Evolutionary conservation across 2,113 vertebrate genomes (phyloP).

Genomic region (Myxocyprinus asiaticus): DNA sequence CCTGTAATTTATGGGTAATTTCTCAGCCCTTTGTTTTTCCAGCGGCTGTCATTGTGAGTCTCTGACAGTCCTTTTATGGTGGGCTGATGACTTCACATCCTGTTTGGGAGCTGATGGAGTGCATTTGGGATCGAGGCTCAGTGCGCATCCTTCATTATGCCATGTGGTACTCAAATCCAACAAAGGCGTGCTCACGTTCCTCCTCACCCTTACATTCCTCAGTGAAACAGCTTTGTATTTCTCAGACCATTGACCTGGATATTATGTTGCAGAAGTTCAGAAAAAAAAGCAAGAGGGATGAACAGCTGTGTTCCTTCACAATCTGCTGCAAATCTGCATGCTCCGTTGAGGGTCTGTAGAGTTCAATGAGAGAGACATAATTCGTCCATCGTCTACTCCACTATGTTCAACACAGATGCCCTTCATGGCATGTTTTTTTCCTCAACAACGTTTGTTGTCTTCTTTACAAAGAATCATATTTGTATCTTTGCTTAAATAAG

Average conservation of each 20-base stretch:
- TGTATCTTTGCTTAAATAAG: slow-evolving; percentile 75
- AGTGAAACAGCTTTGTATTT: slow-evolving; percentile 71
- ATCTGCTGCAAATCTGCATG: no score
- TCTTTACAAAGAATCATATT: slow-evolving; percentile 41
- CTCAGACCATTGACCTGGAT: slow-evolving; percentile 95
- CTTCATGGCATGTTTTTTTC: slow-evolving; percentile 76
- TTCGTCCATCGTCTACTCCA: slow-evolving; percentile 84
- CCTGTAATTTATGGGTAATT: slow-evolving; percentile 76
- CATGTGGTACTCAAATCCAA: slow-evolving; percentile 60
- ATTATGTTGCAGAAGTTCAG: slow-evolving; percentile 83
- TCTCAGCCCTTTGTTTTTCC: slow-evolving; percentile 36
- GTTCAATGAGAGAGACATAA: slow-evolving; percentile 61
- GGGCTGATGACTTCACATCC: slow-evolving; percentile 64
- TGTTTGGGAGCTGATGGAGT: slow-evolving; percentile 39
- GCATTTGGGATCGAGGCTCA: neutral
- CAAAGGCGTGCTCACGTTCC: slow-evolving; percentile 61
- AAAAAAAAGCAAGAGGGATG: slow-evolving; percentile 59
- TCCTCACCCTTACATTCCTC: slow-evolving; percentile 54
- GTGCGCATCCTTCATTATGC: slow-evolving; percentile 30
- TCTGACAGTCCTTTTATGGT: slow-evolving; percentile 58
- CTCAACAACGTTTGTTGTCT: slow-evolving; percentile 61
- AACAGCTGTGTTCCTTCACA: slow-evolving; percentile 90
- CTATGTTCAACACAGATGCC: slow-evolving; percentile 83
- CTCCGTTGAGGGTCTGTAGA: slow-evolving; percentile 89
- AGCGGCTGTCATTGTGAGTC: slow-evolving; percentile 52